Evolutionary conservation across 2,113 vertebrate species (phyloP).

Genomic region (Penelope pileata): DNA sequence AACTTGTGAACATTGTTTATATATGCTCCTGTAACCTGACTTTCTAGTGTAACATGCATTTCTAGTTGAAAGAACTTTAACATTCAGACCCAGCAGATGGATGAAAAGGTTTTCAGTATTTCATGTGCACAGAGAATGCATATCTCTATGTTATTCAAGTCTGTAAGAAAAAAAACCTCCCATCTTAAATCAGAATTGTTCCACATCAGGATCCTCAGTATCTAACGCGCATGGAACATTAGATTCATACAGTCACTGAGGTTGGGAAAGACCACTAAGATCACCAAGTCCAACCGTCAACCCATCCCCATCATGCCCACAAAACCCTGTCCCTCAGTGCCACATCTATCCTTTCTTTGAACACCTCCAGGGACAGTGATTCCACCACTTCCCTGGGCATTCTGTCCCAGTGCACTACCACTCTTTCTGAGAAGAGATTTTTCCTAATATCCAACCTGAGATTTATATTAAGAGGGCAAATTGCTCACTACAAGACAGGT

Average conservation of each 20-base stretch:
- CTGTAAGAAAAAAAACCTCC: neutral
- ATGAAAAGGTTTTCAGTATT: constrained; percentile 49
- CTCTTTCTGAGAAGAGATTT: no score
- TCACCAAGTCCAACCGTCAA: no score
- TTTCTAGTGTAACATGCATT: constrained; percentile 35
- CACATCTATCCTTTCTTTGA: no score
- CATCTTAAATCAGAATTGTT: neutral
- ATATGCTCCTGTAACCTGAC: constrained; percentile 1
- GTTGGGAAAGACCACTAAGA: no score
- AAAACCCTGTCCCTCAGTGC: no score
- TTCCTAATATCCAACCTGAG: no score
- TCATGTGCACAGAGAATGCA: neutral
- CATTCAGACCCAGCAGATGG: neutral
- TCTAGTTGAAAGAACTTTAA: constrained; percentile 35
- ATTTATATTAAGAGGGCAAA: neutral
- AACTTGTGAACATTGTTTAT: constrained; percentile 32
- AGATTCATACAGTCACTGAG: no score
- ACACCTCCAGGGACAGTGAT: no score
- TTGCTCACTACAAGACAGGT: neutral
- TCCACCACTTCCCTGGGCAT: no score
- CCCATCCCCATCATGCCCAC: no score
- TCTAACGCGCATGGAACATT: neutral
- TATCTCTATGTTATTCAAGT: neutral
- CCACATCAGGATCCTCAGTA: neutral
- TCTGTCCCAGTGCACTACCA: no score